Base-by-base conservation (phyloP, 2,113 vertebrate genomes). In the Nestor notabilis region DNA sequence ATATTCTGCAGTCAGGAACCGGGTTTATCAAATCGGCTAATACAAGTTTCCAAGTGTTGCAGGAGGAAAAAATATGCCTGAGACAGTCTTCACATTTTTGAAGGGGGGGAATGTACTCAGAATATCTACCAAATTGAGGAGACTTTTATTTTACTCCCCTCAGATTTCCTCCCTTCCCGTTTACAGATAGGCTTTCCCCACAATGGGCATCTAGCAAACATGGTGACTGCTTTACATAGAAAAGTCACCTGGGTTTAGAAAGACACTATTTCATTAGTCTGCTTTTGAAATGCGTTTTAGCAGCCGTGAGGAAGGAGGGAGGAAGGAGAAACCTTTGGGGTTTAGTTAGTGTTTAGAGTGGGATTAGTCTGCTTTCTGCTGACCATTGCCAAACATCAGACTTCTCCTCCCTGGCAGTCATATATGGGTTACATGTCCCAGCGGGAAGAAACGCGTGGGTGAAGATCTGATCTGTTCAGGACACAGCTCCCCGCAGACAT, bases 351-450 rank as follows among this genome's bases (percentile, higher is more conserved):
- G 20, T 58, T 69, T 23, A 24, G 12, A 1, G 18, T 14, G 65
- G 29, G 46, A 8, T 61, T 14, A 53, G 27, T 29, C 20, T 37
- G 27, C 27, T 56, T 76, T 71, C 52, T 47, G 52, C 53, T 16
- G 56, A 27, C 23, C 27, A 4, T 21, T 10, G 84, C 13, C 37
- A 50, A 31, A 29, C 49, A 44, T 43, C 33, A 39, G 49, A 5
- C 33, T 39, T 56, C 8, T 17, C 29, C 8, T 17, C 29, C 63
- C 18, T 4, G 27, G 16, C 64, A 44, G 53, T 9, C 31, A 1
- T 0, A 1, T 0, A 9, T 0, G 6, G 60, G 24, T 2, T 9
- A 7, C 0, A 2, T 0, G 17, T 44, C 11, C 78, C 12, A 0
- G 5, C 0, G 15, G 13, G 10, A 35, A 47, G 35, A 39, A 60